Percentiles rank a stretch among this genome's conserved stretches.
phyloP scores from a whole-genome alignment of 1,140 invertebrate genomes.

The Pseudomyrmex dendroicus region DNA sequence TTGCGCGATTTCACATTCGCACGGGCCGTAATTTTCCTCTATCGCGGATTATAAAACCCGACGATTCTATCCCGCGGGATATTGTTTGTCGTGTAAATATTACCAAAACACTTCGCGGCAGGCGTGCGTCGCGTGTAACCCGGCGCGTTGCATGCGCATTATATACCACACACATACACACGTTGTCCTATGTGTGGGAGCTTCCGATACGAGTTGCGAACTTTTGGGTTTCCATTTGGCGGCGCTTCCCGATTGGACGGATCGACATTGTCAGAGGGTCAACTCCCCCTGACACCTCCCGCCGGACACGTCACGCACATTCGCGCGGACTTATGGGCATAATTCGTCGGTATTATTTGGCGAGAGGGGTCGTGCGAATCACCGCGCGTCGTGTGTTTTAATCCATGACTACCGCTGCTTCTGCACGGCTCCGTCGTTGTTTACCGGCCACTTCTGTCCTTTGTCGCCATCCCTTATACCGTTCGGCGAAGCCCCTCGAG shows the following conservation, averaged over 20 bases:
- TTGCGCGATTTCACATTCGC: background rate
- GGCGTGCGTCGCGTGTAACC: slow-evolving; percentile 56
- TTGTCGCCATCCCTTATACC: slow-evolving; percentile 21
- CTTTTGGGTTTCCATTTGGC: slow-evolving; percentile 72
- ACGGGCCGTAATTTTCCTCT: slow-evolving; percentile 45
- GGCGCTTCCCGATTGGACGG: slow-evolving; percentile 74
- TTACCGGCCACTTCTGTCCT: slow-evolving; percentile 59
- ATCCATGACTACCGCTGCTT: slow-evolving; percentile 57
- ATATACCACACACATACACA: background rate
- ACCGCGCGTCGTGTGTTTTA: slow-evolving; percentile 69
- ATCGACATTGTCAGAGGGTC: slow-evolving; percentile 78
- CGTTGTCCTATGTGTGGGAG: slow-evolving; percentile 10
- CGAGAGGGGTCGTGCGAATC: slow-evolving; percentile 67
- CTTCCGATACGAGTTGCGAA: slow-evolving; percentile 62
- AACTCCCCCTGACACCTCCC: slow-evolving; percentile 52
- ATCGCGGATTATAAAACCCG: slow-evolving; percentile 60
- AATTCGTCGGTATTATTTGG: slow-evolving; percentile 79
- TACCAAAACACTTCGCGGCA: slow-evolving; percentile 51
- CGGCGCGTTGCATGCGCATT: slow-evolving; percentile 2
- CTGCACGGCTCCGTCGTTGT: slow-evolving; percentile 38
- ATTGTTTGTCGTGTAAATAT: slow-evolving; percentile 71
- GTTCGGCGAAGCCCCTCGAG: slow-evolving; percentile 30
- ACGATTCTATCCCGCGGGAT: slow-evolving; percentile 57
- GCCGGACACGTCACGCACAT: slow-evolving; percentile 78
- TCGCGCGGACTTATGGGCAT: slow-evolving; percentile 77